Percentiles rank a stretch among this genome's conserved stretches.
phyloP scores from a whole-genome alignment of 2,113 vertebrate genomes.

The Macrotus californicus region DNA sequence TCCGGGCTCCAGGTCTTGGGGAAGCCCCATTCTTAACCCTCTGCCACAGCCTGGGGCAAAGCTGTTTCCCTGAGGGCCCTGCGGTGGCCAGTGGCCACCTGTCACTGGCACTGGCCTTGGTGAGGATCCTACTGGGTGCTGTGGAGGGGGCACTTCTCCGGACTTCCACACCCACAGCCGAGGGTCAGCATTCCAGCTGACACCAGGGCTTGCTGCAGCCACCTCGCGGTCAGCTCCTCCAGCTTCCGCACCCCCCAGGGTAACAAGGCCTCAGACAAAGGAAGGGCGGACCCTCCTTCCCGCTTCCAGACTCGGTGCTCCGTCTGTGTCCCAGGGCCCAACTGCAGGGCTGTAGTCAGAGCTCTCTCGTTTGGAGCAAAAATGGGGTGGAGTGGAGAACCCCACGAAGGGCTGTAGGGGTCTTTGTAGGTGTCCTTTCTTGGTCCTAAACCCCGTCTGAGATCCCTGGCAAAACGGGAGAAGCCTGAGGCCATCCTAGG shows the following conservation, averaged over 20 bases:
- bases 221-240: no score
- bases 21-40: background rate
- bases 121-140: background rate
- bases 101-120: background rate
- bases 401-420: background rate
- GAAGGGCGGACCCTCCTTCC: no score
- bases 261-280: background rate
- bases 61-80: no score
- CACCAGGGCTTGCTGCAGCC: background rate
- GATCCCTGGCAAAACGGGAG: background rate
- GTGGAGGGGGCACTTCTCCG: background rate
- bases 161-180: background rate
- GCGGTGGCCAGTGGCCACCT: background rate
- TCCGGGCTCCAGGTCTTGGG: background rate
- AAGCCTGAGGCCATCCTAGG: background rate
- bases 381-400: background rate
- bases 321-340: background rate
- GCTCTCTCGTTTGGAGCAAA: background rate
- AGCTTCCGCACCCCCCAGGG: no score
- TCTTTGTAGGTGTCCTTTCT: background rate
- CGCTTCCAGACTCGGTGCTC: background rate
- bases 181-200: background rate
- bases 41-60: background rate
- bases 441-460: background rate
- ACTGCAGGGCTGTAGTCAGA: background rate